Conservation (phyloP, 1,140 invertebrate genomes). For the Drosophila biarmipes region DNA sequence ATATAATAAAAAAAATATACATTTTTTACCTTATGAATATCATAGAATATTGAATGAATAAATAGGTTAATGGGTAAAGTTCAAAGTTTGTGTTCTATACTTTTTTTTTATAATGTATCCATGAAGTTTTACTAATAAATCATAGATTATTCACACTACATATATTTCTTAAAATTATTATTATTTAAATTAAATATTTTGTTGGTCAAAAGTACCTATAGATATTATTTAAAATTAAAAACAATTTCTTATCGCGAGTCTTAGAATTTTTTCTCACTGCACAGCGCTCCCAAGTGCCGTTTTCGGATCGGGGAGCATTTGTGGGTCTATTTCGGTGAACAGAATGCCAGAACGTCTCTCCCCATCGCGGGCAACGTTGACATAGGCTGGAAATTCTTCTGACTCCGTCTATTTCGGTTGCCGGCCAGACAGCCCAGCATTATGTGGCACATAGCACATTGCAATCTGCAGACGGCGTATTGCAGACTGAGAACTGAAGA, state of each 20-base stretch:
- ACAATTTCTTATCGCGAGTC: neutral
- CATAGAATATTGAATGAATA: no score
- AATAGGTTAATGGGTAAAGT: no score
- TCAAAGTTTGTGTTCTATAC: no score
- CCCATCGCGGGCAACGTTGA: slow-evolving; percentile 56
- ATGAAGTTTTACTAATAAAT: no score
- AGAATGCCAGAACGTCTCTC: slow-evolving; percentile 42
- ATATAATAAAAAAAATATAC: no score
- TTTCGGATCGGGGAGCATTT: slow-evolving; percentile 21
- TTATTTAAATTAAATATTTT: neutral
- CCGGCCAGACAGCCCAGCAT: slow-evolving; percentile 42
- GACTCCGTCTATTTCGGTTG: slow-evolving; percentile 58
- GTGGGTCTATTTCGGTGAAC: slow-evolving; percentile 55
- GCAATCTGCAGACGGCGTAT: slow-evolving; percentile 11
- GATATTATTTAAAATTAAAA: no score
- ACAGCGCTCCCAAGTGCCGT: slow-evolving; percentile 14
- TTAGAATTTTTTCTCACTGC: slow-evolving; percentile 5
- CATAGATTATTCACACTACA: no score
- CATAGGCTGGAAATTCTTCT: slow-evolving; percentile 74
- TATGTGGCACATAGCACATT: neutral
- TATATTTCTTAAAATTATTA: neutral
- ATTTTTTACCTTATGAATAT: no score
- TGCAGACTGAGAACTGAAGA: slow-evolving; percentile 11
- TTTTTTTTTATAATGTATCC: no score
- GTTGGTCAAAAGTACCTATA: no score